Percentiles rank a stretch among this genome's conserved stretches.
phyloP scores from a whole-genome alignment of 2,797 vertebrate species.

The Microctenopoma lineatum region DNA sequence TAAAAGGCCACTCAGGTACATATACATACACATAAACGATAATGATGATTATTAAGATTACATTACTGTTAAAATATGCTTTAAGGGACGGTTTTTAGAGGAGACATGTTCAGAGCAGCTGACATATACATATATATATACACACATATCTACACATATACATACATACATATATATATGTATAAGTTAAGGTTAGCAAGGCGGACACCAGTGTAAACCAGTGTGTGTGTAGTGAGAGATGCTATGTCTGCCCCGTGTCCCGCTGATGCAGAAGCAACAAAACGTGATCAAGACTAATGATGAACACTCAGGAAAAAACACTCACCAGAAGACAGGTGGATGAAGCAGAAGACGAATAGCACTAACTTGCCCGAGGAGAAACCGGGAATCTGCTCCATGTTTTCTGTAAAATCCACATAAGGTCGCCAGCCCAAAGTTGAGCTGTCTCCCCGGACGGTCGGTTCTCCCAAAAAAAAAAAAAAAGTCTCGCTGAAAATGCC shows the following conservation, averaged over 20 bases:
- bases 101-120: neutral
- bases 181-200: neutral
- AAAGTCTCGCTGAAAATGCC: slow-evolving; percentile 32
- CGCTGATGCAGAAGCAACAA: slow-evolving; percentile 55
- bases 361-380: slow-evolving; percentile 76
- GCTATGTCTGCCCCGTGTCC: slow-evolving; percentile 45
- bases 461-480: slow-evolving; percentile 45
- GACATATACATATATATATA: too few species aligned
- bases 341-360: slow-evolving; percentile 73
- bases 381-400: slow-evolving; percentile 83
- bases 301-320: slow-evolving; percentile 15
- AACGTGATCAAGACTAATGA: slow-evolving; percentile 52
- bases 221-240: slow-evolving; percentile 44
- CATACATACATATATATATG: too few species aligned
- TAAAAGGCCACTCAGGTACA: neutral
- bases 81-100: too few species aligned
- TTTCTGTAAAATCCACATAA: slow-evolving; percentile 88
- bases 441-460: slow-evolving; percentile 70
- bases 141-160: too few species aligned
- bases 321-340: slow-evolving; percentile 79
- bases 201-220: neutral
- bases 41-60: neutral
- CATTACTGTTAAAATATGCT: neutral
- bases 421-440: slow-evolving; percentile 80
- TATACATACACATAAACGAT: too few species aligned